Percentiles rank a stretch among this genome's conserved stretches.
phyloP scores from a whole-genome alignment of 2,797 vertebrate genomes.

The Sebastes hubbsi region DNA sequence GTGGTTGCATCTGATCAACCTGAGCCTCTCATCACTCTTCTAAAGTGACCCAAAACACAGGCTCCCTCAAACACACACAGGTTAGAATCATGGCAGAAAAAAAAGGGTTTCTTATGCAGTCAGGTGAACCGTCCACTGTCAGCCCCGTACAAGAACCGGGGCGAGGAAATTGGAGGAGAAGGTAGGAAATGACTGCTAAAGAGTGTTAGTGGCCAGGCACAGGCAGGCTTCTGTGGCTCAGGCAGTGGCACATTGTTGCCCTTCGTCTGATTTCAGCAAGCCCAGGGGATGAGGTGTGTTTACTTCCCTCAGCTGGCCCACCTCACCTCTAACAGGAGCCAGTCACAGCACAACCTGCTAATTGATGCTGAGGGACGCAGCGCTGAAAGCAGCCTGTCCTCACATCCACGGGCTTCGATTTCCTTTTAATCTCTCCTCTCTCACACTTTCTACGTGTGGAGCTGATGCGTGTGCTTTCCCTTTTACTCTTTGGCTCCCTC shows the following conservation, averaged over 20 bases:
- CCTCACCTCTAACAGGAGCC: constrained; percentile 66
- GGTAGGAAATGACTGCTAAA: constrained; percentile 84
- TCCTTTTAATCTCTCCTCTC: constrained; percentile 62
- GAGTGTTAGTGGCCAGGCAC: constrained; percentile 66
- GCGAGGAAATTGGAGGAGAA: constrained; percentile 84
- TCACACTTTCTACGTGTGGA: background rate
- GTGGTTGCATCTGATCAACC: constrained; percentile 38
- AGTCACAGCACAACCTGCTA: constrained; percentile 78
- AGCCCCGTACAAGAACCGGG: constrained; percentile 43
- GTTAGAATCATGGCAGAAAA: constrained; percentile 40
- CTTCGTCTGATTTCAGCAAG: constrained; percentile 63
- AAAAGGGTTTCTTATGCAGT: constrained; percentile 66
- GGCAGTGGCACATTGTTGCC: constrained; percentile 76
- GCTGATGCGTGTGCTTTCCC: constrained; percentile 13
- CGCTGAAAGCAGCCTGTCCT: constrained; percentile 78
- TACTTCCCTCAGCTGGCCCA: constrained; percentile 71
- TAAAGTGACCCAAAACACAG: constrained; percentile 37
- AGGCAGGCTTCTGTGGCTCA: constrained; percentile 75
- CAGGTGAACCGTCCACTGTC: constrained; percentile 70
- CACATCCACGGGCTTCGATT: constrained; percentile 71
- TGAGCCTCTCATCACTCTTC: constrained; percentile 13
- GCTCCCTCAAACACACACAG: constrained; percentile 32
- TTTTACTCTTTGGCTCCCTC: constrained; percentile 12
- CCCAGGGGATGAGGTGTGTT: constrained; percentile 74
- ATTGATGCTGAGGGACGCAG: constrained; percentile 78